phyloP scores from a whole-genome alignment of 37 sponge, comb jelly and placozoan genomes.

The Dysidea cf. avara region DNA sequence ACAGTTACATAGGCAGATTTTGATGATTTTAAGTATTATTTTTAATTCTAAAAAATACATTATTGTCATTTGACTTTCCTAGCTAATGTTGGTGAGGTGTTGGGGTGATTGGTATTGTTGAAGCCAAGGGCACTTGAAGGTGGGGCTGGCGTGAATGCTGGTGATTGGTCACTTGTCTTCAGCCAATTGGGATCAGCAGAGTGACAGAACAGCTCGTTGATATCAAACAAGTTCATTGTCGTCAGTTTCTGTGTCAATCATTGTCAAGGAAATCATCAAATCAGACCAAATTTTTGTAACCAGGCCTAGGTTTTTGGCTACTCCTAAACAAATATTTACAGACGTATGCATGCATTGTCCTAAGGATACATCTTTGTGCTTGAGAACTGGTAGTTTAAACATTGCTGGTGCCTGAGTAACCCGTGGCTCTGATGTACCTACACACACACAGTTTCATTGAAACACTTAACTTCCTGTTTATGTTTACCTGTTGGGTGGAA shows the following conservation, averaged over 20 bases:
- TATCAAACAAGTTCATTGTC: slow-evolving; percentile 68
- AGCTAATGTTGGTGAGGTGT: too few species aligned
- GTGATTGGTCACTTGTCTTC: slow-evolving; percentile 22
- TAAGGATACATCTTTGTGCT: slow-evolving; percentile 22
- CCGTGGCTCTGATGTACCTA: slow-evolving; percentile 23
- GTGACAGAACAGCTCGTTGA: slow-evolving; percentile 41
- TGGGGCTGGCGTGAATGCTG: slow-evolving; percentile 39
- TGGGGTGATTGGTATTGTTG: neutral
- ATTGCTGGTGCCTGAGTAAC: slow-evolving; percentile 78
- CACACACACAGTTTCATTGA: neutral
- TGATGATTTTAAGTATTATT: neutral
- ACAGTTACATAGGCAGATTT: neutral
- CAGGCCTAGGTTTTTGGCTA: too few species aligned
- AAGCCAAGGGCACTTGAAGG: slow-evolving; percentile 55
- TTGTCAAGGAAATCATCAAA: neutral
- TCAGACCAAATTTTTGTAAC: neutral
- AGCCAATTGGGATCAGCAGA: slow-evolving; percentile 21
- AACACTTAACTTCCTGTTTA: neutral
- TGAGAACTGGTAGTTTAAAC: slow-evolving; percentile 56
- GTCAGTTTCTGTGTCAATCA: neutral
- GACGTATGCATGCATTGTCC: neutral
- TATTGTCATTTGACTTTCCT: too few species aligned
- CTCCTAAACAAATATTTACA: neutral
- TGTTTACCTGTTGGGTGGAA: slow-evolving; percentile 79
- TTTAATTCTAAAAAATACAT: neutral